Evolutionary conservation across 2,797 vertebrate genomes (phyloP).

Genomic region (Nannoperca australis): DNA sequence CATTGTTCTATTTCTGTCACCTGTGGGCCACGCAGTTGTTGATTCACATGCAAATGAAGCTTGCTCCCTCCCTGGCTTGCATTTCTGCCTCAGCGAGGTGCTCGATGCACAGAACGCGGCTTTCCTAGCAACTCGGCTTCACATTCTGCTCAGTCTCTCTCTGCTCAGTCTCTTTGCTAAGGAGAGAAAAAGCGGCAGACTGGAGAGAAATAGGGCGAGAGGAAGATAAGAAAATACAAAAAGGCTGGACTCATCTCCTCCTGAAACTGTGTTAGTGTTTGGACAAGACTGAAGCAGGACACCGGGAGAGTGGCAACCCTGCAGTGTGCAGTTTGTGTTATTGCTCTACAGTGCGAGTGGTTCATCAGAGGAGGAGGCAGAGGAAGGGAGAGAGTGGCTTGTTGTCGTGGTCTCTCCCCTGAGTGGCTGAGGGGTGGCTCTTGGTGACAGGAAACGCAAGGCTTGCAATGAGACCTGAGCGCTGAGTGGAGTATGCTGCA

Average conservation of each 20-base stretch:
- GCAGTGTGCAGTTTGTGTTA: conserved; percentile 61
- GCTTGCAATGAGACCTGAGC: conserved; percentile 90
- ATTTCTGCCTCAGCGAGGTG: conserved; percentile 79
- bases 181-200: conserved; percentile 49
- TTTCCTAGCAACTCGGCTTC: conserved; percentile 73
- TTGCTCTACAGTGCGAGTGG: conserved; percentile 62
- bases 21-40: conserved; percentile 97
- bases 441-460: conserved; percentile 84
- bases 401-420: conserved; percentile 78
- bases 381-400: conserved; percentile 68
- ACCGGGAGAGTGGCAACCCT: conserved; percentile 55
- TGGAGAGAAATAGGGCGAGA: conserved; percentile 55
- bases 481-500: conserved; percentile 98
- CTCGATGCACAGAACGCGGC: conserved; percentile 74
- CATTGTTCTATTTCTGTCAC: conserved; percentile 99
- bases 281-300: conserved; percentile 59
- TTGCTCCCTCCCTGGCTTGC: conserved; percentile 88
- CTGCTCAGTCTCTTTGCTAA: conserved; percentile 70
- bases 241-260: conserved; percentile 49
- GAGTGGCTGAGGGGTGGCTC: conserved; percentile 82
- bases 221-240: conserved; percentile 51
- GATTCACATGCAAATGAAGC: conserved; percentile 99
- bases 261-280: conserved; percentile 61
- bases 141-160: conserved; percentile 57
- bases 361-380: conserved; percentile 72